phyloP scores from a whole-genome alignment of 2,888 invertebrate genomes.

The Portevinia maculata region DNA sequence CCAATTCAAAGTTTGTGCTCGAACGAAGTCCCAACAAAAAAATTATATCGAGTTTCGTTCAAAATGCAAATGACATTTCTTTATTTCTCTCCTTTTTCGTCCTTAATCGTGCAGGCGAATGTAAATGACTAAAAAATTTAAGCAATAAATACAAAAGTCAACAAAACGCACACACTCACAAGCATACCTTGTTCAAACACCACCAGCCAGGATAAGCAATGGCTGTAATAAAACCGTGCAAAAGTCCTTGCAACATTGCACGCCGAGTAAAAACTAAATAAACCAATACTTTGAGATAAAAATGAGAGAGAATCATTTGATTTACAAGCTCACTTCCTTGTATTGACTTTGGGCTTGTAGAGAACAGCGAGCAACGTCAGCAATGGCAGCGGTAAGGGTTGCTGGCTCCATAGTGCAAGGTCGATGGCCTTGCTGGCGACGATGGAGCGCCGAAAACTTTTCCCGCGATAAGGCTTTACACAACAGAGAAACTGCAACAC shows the following conservation, averaged over 20 bases:
- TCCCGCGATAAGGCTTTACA: constrained; percentile 62
- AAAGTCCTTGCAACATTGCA: constrained; percentile 68
- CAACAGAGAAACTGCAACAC: constrained; percentile 46
- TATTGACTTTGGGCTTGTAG: constrained; percentile 67
- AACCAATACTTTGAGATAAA: constrained; percentile 64
- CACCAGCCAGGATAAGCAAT: not conserved
- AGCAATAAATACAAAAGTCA: constrained; percentile 60
- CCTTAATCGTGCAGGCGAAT: constrained; percentile 5
- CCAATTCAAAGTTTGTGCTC: constrained; percentile 11
- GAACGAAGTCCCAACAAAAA: constrained; percentile 6
- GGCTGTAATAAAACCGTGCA: constrained; percentile 27
- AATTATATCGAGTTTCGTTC: constrained; percentile 60
- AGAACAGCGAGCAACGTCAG: constrained; percentile 24
- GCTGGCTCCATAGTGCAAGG: constrained; percentile 43
- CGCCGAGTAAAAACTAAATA: constrained; percentile 69
- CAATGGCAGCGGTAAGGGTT: constrained; percentile 12
- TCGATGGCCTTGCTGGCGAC: constrained; percentile 69
- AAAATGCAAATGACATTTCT: constrained; percentile 66
- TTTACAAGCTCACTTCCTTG: constrained; percentile 73
- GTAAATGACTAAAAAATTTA: constrained; percentile 22
- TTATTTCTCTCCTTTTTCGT: constrained; percentile 1
- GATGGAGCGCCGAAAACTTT: constrained; percentile 70
- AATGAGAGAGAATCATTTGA: constrained; percentile 62
- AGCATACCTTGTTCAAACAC: constrained; percentile 49
- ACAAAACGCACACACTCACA: constrained; percentile 49